A percentile compares a stretch with the other conserved stretches of the same genome.
phyloP scores from a whole-genome alignment of 1,140 invertebrate species.

The Drosophila busckii region DNA sequence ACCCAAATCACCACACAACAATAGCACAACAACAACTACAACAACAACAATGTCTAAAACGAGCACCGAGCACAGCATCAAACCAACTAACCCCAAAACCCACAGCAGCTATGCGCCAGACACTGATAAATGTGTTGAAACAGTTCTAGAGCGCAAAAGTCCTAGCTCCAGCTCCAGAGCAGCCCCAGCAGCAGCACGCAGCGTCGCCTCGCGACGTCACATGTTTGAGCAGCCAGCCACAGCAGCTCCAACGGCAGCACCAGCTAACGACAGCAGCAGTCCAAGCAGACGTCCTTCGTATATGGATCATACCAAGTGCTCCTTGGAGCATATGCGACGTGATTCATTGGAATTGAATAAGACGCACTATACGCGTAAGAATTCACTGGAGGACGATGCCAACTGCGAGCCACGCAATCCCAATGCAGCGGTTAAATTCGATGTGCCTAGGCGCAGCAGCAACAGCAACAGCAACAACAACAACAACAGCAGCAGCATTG shows the following conservation, averaged over 20 bases:
- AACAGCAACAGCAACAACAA: slow-evolving; percentile 51
- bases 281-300: slow-evolving; percentile 66
- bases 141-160: slow-evolving; percentile 54
- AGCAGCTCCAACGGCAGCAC: slow-evolving; percentile 5
- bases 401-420: slow-evolving; percentile 52
- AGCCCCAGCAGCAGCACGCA: slow-evolving; percentile 27
- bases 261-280: slow-evolving; percentile 2
- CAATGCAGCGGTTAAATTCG: slow-evolving; percentile 81
- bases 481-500: slow-evolving; percentile 12
- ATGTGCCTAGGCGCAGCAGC: slow-evolving; percentile 78
- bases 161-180: slow-evolving; percentile 2
- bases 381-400: slow-evolving; percentile 54
- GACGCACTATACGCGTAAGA: slow-evolving; percentile 64
- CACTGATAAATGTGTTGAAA: slow-evolving; percentile 56
- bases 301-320: slow-evolving; percentile 77
- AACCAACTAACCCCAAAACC: slow-evolving; percentile 35
- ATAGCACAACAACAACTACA: slow-evolving; percentile 13
- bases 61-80: slow-evolving; percentile 56
- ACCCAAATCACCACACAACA: too few species aligned
- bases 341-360: slow-evolving; percentile 75
- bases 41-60: slow-evolving; percentile 37
- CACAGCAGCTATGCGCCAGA: slow-evolving; percentile 40
- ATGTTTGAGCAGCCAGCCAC: slow-evolving; percentile 56
- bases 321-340: slow-evolving; percentile 71
- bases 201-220: slow-evolving; percentile 60